phyloP scores from a whole-genome alignment of 2,797 vertebrate genomes.

The Taenioides sp. region DNA sequence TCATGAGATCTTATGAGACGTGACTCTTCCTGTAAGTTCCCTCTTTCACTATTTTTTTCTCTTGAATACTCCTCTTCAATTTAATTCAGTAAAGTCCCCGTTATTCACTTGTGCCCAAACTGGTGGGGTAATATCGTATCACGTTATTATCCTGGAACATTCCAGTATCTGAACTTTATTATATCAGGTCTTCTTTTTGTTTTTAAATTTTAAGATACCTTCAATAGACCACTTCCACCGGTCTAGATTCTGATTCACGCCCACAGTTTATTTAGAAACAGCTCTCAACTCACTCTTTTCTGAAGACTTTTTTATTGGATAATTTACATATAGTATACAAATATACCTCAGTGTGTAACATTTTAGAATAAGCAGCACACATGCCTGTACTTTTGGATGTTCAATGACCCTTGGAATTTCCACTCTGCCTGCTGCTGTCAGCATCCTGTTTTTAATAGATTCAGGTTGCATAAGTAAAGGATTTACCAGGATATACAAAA shows the following conservation, averaged over 20 bases:
- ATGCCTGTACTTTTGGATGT: not conserved
- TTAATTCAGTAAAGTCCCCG: not conserved
- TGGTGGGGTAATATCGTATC: not conserved
- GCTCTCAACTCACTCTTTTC: slow-evolving; percentile 2
- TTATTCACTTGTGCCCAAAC: not conserved
- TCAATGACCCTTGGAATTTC: slow-evolving; percentile 25
- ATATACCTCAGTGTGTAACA: not conserved
- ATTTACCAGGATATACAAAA: slow-evolving; percentile 6
- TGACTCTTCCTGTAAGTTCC: not conserved
- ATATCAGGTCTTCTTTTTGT: not conserved
- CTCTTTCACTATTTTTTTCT: not conserved
- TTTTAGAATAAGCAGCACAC: not conserved
- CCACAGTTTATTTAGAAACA: not conserved
- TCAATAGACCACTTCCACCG: not conserved
- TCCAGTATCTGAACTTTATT: not conserved
- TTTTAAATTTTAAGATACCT: not conserved
- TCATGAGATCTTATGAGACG: not conserved
- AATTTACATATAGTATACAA: not conserved
- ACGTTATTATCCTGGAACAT: not conserved
- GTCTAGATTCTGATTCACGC: not conserved
- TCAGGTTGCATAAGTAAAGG: not conserved
- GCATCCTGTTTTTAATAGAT: slow-evolving; percentile 31
- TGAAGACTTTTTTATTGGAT: not conserved
- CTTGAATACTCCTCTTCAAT: not conserved
- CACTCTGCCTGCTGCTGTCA: slow-evolving; percentile 2